phyloP scores from a whole-genome alignment of 2,888 invertebrate species.

The Amphipoea oculea region DNA sequence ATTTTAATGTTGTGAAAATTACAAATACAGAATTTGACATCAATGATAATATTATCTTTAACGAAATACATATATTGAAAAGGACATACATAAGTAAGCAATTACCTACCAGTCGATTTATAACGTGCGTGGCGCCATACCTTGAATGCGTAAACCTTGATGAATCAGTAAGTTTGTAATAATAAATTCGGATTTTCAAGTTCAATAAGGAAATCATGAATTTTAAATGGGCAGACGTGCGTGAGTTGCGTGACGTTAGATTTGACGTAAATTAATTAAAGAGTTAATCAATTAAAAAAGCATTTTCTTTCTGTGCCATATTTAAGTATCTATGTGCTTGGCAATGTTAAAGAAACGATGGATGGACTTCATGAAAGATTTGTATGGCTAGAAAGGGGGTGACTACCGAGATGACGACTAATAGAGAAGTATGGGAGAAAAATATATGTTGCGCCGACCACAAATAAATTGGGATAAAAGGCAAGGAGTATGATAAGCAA shows the following conservation, averaged over 20 bases:
- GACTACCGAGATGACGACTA: not conserved
- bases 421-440: not conserved
- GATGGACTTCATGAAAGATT: not conserved
- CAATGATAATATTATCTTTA: not conserved
- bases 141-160: not conserved
- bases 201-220: constrained; percentile 30
- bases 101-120: not conserved
- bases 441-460: not conserved
- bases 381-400: not conserved
- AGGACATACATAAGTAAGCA: not conserved
- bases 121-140: constrained; percentile 6
- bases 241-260: not conserved
- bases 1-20: not conserved
- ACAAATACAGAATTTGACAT: not conserved
- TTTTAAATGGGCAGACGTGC: not conserved
- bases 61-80: not conserved
- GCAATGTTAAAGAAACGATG: not conserved
- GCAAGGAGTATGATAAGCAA: no score
- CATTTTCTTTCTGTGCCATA: not conserved
- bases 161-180: not conserved
- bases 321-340: not conserved
- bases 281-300: no score
- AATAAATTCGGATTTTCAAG: constrained; percentile 14
- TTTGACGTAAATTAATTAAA: constrained; percentile 3
- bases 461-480: not conserved